Base-by-base conservation (phyloP, 2,113 vertebrate genomes). In the Rana temporaria region DNA sequence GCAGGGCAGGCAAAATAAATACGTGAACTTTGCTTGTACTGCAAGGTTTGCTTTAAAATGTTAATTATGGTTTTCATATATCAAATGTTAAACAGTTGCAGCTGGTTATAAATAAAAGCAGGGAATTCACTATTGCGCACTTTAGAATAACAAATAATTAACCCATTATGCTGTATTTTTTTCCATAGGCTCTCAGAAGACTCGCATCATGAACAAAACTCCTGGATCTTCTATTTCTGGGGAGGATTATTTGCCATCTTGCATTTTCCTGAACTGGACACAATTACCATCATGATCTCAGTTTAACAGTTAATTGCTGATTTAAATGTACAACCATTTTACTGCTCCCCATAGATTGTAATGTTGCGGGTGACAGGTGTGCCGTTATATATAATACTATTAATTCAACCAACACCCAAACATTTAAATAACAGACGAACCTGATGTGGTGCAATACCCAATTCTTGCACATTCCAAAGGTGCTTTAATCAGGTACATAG, bases 101-200 rank as follows among this genome's bases (percentile, higher is more conserved):
- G 6, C 4, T 38, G 34, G 7, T 38, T 38, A 38, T 8, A 38
- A 38, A 8, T 38, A 8, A 38, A 38, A 2, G 9, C 9, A 48
- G 42, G 9, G 12, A 48, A 48, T 11, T 2, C 42, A 12, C 7
- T 12, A 48, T 48, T 48, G 8, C 3, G 42, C 12, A 48, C 8
- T 48, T 48, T 9, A 12, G 42, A 26, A 64, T 24, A 24, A 38
- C 4, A 20, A 55, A n/a, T 24, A 67, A 34, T 20, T 34, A 52
- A 55, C 62, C 24, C 16, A 24, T 22, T 53, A 16, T 24, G 1
- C 19, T 66, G 60, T 9, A 38, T 62, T 14, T 66, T 75, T 55
- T 9, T 55, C n/a, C 22, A 11, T 32, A 83, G 81, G 71, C 81
- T 68, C 81, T 83, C 72, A 34, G 81, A 53, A 67, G 63, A 83